Conservation (phyloP, 2,113 vertebrate species). For the Panthera uncia region DNA sequence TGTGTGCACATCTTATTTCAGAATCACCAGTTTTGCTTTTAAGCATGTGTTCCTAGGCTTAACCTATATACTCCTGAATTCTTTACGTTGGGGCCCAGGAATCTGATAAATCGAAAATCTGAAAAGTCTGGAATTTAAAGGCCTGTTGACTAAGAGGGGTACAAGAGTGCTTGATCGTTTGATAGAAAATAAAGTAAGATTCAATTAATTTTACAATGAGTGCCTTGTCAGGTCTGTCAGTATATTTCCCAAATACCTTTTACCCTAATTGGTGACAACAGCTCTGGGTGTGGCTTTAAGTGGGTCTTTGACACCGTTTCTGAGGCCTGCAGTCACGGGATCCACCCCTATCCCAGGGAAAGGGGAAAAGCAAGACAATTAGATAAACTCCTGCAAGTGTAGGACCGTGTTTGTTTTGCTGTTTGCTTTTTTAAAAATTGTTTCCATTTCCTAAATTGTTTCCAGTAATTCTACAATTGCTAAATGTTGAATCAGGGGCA, state of each 20-base stretch:
- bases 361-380: not conserved
- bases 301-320: not conserved
- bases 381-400: not conserved
- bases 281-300: not conserved
- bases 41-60: not conserved
- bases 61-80: not conserved
- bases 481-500: not conserved
- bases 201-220: not conserved
- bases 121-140: not conserved
- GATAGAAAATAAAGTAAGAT: not conserved
- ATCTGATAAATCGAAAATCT: not conserved
- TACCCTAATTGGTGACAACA: not conserved
- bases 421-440: not conserved
- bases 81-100: not conserved
- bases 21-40: not conserved
- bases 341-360: not conserved
- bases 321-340: not conserved
- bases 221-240: not conserved
- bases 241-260: not conserved
- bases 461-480: not conserved
- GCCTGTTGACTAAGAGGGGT: not conserved
- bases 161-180: not conserved
- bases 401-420: not conserved
- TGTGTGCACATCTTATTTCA: not conserved
- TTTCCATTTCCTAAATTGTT: no score